Conservation (phyloP, 2,797 vertebrate genomes). For the Odontamblyopus lacepedii region DNA sequence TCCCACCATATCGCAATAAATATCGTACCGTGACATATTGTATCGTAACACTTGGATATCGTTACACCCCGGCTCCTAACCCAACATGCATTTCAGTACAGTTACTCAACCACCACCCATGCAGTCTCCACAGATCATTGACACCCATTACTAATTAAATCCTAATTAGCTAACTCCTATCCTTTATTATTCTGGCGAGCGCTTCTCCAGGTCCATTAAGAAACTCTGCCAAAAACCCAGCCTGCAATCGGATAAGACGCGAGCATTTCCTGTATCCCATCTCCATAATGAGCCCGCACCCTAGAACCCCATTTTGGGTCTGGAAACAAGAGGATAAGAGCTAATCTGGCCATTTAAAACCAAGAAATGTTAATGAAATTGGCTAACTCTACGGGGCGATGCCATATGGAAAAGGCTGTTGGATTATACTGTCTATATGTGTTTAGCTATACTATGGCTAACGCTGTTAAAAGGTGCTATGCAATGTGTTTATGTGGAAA, state of each 20-base stretch:
- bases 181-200: conserved; percentile 18
- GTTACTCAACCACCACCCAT: neutral
- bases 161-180: conserved; percentile 30
- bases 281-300: conserved; percentile 47
- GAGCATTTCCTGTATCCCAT: conserved; percentile 27
- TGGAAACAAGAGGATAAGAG: conserved; percentile 44
- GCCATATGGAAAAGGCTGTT: conserved; percentile 5
- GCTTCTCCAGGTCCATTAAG: conserved; percentile 33
- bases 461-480: conserved; percentile 20
- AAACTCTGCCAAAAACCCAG: conserved; percentile 24
- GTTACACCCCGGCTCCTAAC: too few relatives aligned
- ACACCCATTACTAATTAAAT: neutral
- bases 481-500: conserved; percentile 1
- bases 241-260: conserved; percentile 37
- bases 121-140: neutral
- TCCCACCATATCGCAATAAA: too few relatives aligned
- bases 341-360: conserved; percentile 31
- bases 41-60: too few relatives aligned
- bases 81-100: too few relatives aligned
- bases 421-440: neutral
- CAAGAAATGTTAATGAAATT: conserved; percentile 28
- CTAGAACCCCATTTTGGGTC: conserved; percentile 26
- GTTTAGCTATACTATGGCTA: neutral
- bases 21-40: too few relatives aligned
- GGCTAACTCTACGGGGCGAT: conserved; percentile 10